A percentile compares a stretch with the other conserved stretches of the same genome.
phyloP scores from a whole-genome alignment of 2,797 vertebrate genomes.

The Pangasius krempfi region DNA sequence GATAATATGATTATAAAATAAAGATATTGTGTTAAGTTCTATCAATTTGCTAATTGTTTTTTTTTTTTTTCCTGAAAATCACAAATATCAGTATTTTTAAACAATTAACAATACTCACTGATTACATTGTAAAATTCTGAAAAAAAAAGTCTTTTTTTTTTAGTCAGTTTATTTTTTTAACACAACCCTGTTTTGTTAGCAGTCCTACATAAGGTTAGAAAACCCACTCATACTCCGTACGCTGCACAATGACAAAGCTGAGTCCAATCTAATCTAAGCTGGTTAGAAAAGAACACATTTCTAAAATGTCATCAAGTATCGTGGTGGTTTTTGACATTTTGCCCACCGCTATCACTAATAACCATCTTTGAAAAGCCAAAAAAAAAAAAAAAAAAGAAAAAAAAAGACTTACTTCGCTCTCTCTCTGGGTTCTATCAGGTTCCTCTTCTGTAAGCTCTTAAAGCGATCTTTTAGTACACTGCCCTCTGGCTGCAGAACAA shows the following conservation, averaged over 20 bases:
- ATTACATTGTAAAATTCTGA: neutral
- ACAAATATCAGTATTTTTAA: neutral
- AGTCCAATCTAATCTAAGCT: no score
- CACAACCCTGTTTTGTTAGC: neutral
- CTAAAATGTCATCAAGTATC: neutral
- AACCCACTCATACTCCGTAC: no score
- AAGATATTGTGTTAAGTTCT: neutral
- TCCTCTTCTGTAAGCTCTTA: conserved; percentile 92
- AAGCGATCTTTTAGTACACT: conserved; percentile 88
- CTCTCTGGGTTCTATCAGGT: conserved; percentile 88
- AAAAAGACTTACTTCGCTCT: conserved; percentile 83
- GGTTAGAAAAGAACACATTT: no score
- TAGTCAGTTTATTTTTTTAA: neutral
- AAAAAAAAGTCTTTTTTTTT: no score
- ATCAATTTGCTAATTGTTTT: neutral
- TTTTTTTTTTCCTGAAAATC: neutral
- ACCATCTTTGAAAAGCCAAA: neutral
- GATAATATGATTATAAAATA: neutral
- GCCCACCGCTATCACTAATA: neutral
- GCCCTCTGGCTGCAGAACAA: conserved; percentile 85
- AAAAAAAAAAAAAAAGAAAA: neutral
- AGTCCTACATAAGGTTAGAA: neutral
- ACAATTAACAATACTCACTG: neutral
- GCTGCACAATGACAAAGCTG: no score
- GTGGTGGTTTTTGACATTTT: no score